phyloP scores from a whole-genome alignment of 2,113 vertebrate genomes.

The Lanius ludovicianus region DNA sequence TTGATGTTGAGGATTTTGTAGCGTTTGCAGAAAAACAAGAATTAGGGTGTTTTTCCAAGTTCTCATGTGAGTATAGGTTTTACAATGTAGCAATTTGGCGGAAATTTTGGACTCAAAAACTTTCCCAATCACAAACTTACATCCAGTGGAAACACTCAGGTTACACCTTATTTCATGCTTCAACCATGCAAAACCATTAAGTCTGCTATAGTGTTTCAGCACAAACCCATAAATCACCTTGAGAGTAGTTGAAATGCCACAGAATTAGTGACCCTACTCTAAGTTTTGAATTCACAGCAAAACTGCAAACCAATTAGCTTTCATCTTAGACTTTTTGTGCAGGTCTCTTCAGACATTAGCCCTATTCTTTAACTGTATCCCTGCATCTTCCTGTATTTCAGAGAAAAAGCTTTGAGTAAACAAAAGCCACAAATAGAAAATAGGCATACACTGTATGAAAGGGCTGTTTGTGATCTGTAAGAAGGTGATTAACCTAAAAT shows the following conservation, averaged over 20 bases:
- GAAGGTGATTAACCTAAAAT: background rate
- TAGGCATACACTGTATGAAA: background rate
- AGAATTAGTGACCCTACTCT: conserved; percentile 34
- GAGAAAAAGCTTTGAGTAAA: background rate
- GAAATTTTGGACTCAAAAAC: background rate
- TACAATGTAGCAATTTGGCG: background rate
- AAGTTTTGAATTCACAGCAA: conserved; percentile 11
- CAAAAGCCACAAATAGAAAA: background rate
- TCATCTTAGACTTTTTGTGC: background rate
- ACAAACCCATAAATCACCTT: conserved; percentile 33
- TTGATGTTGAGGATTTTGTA: background rate
- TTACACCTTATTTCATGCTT: conserved; percentile 50
- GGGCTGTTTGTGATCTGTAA: background rate
- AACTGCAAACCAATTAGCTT: background rate
- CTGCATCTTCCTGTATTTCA: background rate
- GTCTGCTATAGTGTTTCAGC: conserved; percentile 27
- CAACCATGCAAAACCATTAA: conserved; percentile 47
- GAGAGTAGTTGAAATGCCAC: background rate
- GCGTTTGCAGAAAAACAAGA: background rate
- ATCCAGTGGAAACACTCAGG: background rate
- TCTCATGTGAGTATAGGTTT: background rate
- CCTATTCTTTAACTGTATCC: background rate
- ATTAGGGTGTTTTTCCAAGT: background rate
- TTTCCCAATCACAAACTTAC: background rate
- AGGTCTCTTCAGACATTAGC: background rate